phyloP scores from a whole-genome alignment of 2,797 vertebrate species.

The Catharus ustulatus region DNA sequence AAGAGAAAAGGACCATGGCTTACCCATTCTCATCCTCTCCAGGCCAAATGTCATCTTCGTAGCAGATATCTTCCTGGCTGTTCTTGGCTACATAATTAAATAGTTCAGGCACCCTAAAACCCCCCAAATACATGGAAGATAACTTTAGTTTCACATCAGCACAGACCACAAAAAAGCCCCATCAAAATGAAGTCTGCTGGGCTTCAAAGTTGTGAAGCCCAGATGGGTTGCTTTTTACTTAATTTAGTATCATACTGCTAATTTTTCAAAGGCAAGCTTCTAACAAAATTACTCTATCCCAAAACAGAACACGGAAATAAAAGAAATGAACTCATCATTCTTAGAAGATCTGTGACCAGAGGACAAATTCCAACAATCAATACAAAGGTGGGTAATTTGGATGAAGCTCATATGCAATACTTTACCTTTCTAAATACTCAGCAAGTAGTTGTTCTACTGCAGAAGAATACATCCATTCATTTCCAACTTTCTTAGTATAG shows the following conservation, averaged over 20 bases:
- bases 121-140: neutral
- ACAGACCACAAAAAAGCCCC: neutral
- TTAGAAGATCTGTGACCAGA: neutral
- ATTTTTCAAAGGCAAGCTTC: neutral
- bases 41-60: conserved; percentile 97
- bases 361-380: neutral
- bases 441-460: conserved; percentile 91
- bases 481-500: conserved; percentile 95
- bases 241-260: neutral
- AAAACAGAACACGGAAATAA: neutral
- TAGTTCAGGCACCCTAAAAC: conserved; percentile 88
- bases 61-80: conserved; percentile 94
- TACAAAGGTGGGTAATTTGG: neutral
- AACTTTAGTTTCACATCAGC: neutral
- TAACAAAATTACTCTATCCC: neutral
- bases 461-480: conserved; percentile 95
- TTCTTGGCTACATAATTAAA: conserved; percentile 89
- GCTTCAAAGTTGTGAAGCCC: neutral
- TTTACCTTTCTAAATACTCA: conserved; percentile 93
- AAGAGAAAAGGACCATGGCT: neutral
- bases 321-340: neutral
- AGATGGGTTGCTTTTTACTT: neutral
- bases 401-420: neutral
- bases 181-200: neutral
- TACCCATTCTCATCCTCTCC: conserved; percentile 92